A percentile compares a stretch with the other conserved stretches of the same genome.
Evolutionary conservation across 2,888 invertebrate species (phyloP).

Genomic region (Monoplex corrugatus): DNA sequence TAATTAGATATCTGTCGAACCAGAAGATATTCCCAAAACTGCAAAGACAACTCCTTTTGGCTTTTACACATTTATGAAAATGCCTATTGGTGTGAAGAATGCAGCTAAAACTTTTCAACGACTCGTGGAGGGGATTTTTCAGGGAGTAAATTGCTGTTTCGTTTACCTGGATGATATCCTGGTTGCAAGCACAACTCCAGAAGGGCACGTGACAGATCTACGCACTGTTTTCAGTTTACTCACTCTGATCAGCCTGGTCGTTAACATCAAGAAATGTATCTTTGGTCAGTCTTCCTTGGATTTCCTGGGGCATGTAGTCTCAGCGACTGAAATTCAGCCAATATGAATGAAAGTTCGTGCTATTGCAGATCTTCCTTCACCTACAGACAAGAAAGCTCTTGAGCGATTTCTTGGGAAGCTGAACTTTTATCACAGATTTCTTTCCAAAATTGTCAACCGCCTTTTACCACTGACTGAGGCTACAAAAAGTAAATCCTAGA

Average conservation of each 20-base stretch:
- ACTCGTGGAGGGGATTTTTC: neutral
- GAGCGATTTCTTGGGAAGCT: neutral
- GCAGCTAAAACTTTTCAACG: neutral
- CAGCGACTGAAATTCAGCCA: neutral
- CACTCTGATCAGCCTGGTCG: neutral
- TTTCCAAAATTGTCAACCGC: neutral
- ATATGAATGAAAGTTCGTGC: neutral
- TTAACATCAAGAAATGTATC: conserved; percentile 8
- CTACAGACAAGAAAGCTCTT: neutral
- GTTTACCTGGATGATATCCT: neutral
- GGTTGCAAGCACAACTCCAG: neutral
- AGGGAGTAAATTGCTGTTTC: neutral
- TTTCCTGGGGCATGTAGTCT: neutral
- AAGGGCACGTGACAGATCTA: neutral
- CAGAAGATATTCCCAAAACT: neutral
- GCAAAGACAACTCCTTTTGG: neutral
- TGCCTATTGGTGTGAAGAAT: neutral
- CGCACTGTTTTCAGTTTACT: conserved; percentile 6
- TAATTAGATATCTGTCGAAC: neutral
- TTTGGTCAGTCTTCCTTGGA: neutral
- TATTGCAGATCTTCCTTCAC: neutral
- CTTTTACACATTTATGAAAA: neutral
- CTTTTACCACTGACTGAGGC: neutral
- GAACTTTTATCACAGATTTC: neutral
- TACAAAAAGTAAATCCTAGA: neutral